A percentile compares a stretch with the other conserved stretches of the same genome.
Evolutionary conservation across 2,113 vertebrate genomes (phyloP).

Genomic region (Pelodiscus sinensis): DNA sequence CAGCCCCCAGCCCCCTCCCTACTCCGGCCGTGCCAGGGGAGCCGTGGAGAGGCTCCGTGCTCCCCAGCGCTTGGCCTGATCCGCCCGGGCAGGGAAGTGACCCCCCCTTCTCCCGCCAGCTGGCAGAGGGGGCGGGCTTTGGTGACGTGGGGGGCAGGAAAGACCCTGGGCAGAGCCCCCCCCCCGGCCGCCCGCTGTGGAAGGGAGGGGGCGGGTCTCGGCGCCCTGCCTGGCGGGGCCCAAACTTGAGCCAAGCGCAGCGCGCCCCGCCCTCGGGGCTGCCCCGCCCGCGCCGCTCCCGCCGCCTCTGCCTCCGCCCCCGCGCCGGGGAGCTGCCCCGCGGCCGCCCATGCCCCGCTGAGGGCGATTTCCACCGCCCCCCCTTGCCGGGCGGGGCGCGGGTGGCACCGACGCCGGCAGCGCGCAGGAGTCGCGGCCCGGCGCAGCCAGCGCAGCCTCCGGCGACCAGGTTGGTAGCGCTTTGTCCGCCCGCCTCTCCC

Average conservation of each 20-base stretch:
- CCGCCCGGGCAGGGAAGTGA: constrained; percentile 5
- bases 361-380: not conserved
- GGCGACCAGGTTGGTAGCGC: not conserved
- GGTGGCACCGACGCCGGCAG: not conserved
- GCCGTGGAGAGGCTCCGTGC: not conserved
- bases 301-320: not conserved
- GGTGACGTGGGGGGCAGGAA: constrained; percentile 32
- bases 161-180: constrained; percentile 26
- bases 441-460: not conserved
- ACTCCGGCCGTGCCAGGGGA: not conserved
- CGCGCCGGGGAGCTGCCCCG: not conserved
- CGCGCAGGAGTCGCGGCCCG: not conserved
- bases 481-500: not conserved
- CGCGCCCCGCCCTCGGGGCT: rapidly evolving
- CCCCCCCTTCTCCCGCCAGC: not conserved
- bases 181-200: not conserved
- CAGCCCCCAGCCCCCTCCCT: not conserved
- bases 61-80: not conserved
- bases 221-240: too few species aligned
- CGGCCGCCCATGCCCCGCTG: not conserved
- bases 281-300: not conserved
- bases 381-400: not conserved
- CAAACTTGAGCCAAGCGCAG: not conserved
- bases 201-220: rapidly evolving
- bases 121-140: constrained; percentile 8